Base-by-base conservation (phyloP, 2,797 vertebrate genomes). In the Mormyrops boulengeri region DNA sequence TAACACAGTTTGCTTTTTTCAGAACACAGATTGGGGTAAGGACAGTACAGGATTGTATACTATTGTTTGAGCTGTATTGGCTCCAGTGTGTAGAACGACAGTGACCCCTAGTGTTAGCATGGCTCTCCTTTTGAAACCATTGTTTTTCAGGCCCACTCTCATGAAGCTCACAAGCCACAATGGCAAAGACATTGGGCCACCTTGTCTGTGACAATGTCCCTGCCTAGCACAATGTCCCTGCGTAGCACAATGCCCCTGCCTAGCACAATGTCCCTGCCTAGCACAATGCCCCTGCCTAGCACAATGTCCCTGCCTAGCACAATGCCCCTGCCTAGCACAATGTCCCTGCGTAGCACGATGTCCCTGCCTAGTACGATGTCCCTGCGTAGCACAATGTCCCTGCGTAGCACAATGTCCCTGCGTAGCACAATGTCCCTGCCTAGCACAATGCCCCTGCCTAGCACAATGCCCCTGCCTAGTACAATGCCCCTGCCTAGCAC, bases 101-200 rank as follows among this genome's bases (percentile, higher is more conserved):
- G 89, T 87, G 89, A 89, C 89, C 89, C 49, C 89, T 89, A 73
- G 57, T 52, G 89, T 44, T 87, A 26, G 22, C 17, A 26, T 53
- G 7, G 30, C 60, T 87, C 49, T 9, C 47, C 34, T 8, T 8
- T 96, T 96, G 95, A 95, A 96, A 95, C 94, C 96, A 94, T 95
- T 94, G 95, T 95, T 95, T 95, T 93, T 93, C 92, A 94, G 93
- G 92, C 94, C 92, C n/a, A 55, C 93, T 92, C 86, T 80, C 69
- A 91, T 93, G 93, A 94, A 93, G 92, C 92, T 92, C 90, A 90
- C 90, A 90, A 91, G 89, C 90, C 73, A 90, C 91, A 93, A 94
- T 22, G 89, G 91, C 92, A 90, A 88, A 89, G 91, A 85, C 89
- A 88, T 34, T 41, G 88, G 47, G 19, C 44, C 4, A 1, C 49